phyloP scores from a whole-genome alignment of 2,797 vertebrate genomes.

The Notolabrus celidotus region DNA sequence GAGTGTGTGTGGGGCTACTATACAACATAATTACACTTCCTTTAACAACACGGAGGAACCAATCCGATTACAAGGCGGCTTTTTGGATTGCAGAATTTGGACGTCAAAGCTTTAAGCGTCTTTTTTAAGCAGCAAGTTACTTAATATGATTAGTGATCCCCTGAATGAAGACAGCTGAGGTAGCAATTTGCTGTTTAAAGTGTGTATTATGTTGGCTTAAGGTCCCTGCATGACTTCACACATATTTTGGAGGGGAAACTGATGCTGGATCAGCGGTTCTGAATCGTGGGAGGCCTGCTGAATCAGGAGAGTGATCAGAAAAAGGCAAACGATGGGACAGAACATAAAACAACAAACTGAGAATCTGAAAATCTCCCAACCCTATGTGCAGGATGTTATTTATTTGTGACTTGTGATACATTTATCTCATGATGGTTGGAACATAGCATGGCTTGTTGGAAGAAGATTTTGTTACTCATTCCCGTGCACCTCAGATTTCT shows the following conservation, averaged over 20 bases:
- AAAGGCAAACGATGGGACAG: neutral
- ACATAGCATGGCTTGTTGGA: no score
- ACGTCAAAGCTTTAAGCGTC: conserved; percentile 1
- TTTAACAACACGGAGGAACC: conserved; percentile 55
- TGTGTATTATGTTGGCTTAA: conserved; percentile 2
- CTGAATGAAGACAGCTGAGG: neutral
- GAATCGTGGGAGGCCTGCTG: neutral
- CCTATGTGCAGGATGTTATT: no score
- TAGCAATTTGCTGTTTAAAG: neutral
- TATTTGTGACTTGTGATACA: no score
- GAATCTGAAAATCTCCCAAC: no score
- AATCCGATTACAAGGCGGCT: conserved; percentile 64
- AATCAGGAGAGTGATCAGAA: conserved; percentile 19
- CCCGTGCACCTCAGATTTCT: no score
- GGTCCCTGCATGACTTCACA: neutral
- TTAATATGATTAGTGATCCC: neutral
- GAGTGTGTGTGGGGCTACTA: conserved; percentile 52
- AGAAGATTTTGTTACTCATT: no score
- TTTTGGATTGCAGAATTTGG: conserved; percentile 14
- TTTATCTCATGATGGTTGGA: no score
- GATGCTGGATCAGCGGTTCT: conserved; percentile 23
- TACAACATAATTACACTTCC: conserved; percentile 66
- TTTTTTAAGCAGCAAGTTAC: neutral
- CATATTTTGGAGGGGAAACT: neutral
- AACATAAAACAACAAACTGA: no score